Percentiles rank a stretch among this genome's conserved stretches.
Evolutionary conservation across 64 coral and sea anemone species (phyloP).

Genomic region (Anthopleura sola): DNA sequence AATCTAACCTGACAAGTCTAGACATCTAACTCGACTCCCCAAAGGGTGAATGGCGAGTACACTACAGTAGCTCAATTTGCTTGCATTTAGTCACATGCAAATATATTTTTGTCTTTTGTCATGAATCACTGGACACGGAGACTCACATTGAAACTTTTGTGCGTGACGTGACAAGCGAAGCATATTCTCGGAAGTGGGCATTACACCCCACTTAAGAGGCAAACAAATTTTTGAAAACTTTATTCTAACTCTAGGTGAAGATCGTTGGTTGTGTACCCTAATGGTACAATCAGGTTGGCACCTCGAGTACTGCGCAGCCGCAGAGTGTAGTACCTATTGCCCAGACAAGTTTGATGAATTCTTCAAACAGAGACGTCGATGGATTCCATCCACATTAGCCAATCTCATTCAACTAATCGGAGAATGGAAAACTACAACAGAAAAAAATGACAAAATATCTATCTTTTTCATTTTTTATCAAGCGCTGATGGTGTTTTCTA

Average conservation of each 20-base stretch:
- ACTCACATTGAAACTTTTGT: too few relatives aligned
- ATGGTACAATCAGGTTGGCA: conserved; percentile 96
- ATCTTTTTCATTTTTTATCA: conserved; percentile 86
- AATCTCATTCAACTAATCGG: conserved; percentile 77
- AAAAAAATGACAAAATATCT: conserved; percentile 83
- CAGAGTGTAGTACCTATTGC: conserved; percentile 81
- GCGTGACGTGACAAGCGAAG: too few relatives aligned
- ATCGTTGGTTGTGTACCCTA: conserved; percentile 93
- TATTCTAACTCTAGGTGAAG: conserved; percentile 58
- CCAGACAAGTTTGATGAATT: conserved; percentile 87
- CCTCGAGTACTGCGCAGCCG: conserved; percentile 91
- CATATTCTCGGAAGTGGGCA: too few relatives aligned
- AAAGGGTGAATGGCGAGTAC: too few relatives aligned
- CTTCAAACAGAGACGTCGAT: conserved; percentile 87
- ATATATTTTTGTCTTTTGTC: too few relatives aligned
- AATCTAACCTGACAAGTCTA: too few relatives aligned
- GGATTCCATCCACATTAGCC: conserved; percentile 93
- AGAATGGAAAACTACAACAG: conserved; percentile 55
- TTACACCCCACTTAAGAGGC: too few relatives aligned
- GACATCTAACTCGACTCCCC: too few relatives aligned
- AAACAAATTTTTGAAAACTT: too few relatives aligned
- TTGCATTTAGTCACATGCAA: too few relatives aligned
- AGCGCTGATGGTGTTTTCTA: conserved; percentile 32
- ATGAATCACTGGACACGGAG: too few relatives aligned
- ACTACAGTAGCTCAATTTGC: too few relatives aligned